A percentile compares a stretch with the other conserved stretches of the same genome.
These are phyloP conservation scores for Sarcophaga rosellei DNA, from an alignment of 2,888 invertebrate genomes.

Conservation along the genomic window DNA sequence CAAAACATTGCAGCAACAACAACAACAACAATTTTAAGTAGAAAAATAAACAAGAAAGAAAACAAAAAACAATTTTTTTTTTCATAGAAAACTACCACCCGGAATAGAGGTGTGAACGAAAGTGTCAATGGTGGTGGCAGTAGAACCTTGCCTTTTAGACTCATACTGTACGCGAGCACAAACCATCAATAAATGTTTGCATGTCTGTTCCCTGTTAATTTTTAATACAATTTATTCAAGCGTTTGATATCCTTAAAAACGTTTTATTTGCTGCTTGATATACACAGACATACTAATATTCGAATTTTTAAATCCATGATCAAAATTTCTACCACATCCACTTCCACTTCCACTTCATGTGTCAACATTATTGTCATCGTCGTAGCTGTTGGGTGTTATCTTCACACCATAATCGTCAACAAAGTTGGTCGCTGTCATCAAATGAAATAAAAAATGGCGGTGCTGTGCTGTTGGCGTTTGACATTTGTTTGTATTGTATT, in stretches of 20 bases:
- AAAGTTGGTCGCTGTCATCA: background rate
- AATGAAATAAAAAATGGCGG: conserved; percentile 49
- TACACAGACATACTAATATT: too few relatives aligned
- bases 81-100: conserved; percentile 49
- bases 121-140: background rate
- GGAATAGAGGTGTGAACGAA: background rate
- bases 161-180: too few relatives aligned
- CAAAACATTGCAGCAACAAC: background rate
- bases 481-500: conserved; percentile 47
- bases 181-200: conserved; percentile 15
- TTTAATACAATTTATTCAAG: conserved; percentile 55
- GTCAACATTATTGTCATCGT: conserved; percentile 10
- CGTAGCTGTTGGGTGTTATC: background rate
- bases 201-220: conserved; percentile 1
- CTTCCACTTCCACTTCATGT: background rate
- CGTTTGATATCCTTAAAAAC: conserved; percentile 64
- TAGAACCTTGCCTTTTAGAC: background rate
- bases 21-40: conserved; percentile 35
- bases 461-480: conserved; percentile 16
- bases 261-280: background rate
- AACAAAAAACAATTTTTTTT: background rate
- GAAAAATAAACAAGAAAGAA: background rate
- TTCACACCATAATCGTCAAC: background rate
- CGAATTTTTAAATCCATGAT: too few relatives aligned
- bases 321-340: conserved; percentile 33